Conservation (phyloP, 2,797 vertebrate genomes). For the Nannoperca australis region DNA sequence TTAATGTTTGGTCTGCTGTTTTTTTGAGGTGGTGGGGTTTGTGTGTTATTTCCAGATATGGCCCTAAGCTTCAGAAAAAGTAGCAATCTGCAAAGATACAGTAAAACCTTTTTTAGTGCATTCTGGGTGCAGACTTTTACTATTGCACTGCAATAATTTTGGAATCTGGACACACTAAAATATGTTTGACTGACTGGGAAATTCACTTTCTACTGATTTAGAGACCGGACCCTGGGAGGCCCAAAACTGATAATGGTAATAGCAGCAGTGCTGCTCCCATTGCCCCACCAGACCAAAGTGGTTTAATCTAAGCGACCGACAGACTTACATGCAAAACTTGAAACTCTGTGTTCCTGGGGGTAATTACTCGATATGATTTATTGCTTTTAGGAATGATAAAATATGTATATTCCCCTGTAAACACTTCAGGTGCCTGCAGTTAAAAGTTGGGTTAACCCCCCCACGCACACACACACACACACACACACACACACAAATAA, state of each 20-base stretch:
- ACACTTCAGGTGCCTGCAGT: constrained; percentile 30
- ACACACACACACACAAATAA: background rate
- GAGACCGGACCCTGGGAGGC: background rate
- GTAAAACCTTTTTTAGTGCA: background rate
- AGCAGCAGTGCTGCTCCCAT: constrained; percentile 8
- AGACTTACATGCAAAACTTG: constrained; percentile 7
- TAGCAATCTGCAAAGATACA: background rate
- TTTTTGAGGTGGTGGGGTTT: background rate
- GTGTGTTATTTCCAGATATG: background rate
- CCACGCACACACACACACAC: background rate
- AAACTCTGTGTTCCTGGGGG: constrained; percentile 17
- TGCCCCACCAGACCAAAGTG: constrained; percentile 13
- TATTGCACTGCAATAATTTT: background rate
- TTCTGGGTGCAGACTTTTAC: background rate
- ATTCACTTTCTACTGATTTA: background rate
- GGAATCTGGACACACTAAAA: constrained; percentile 8
- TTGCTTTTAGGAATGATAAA: constrained; percentile 29
- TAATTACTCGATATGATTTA: constrained; percentile 46
- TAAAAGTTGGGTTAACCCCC: constrained; percentile 1
- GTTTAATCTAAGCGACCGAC: background rate
- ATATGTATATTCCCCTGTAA: constrained; percentile 29
- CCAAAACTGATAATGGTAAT: constrained; percentile 19
- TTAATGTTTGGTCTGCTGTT: background rate
- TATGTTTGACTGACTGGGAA: constrained; percentile 6
- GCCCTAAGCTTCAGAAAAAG: background rate